A percentile compares a stretch with the other conserved stretches of the same genome.
phyloP scores from a whole-genome alignment of 2,113 vertebrate species.

The Calidris pygmaea region DNA sequence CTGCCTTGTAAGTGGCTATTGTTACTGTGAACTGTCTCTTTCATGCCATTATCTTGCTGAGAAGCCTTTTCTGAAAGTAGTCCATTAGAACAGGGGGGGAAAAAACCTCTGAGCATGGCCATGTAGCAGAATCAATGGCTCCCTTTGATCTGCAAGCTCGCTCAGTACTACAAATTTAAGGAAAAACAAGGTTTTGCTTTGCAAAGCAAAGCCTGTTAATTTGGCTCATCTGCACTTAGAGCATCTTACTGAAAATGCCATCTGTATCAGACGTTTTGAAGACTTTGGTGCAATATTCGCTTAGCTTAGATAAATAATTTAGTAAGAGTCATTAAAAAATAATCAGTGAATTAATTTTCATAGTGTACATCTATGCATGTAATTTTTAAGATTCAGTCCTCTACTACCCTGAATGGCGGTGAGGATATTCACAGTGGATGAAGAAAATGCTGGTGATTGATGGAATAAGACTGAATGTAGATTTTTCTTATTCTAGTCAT shows the following conservation, averaged over 20 bases:
- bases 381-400: slow-evolving; percentile 1
- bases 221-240: slow-evolving; percentile 35
- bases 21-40: slow-evolving; percentile 27
- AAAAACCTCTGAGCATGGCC: neutral
- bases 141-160: slow-evolving; percentile 5
- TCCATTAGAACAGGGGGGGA: neutral
- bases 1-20: slow-evolving; percentile 18
- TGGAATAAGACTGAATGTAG: slow-evolving; percentile 34
- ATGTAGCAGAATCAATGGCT: neutral
- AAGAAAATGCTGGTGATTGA: slow-evolving; percentile 33
- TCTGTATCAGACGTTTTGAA: slow-evolving; percentile 53
- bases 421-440: slow-evolving; percentile 40
- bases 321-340: slow-evolving; percentile 52
- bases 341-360: slow-evolving; percentile 43
- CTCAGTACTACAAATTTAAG: slow-evolving; percentile 28
- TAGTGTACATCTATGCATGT: neutral
- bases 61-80: slow-evolving; percentile 51
- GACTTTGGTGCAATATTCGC: slow-evolving; percentile 56
- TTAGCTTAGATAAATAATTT: slow-evolving; percentile 68
- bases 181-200: slow-evolving; percentile 55
- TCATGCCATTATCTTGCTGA: slow-evolving; percentile 23
- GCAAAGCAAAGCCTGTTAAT: slow-evolving; percentile 57
- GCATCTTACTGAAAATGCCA: slow-evolving; percentile 35
- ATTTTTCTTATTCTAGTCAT: slow-evolving; percentile 23
- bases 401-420: neutral